Base-by-base conservation (phyloP, 2,797 vertebrate genomes). In the Tolypeutes matacus region DNA sequence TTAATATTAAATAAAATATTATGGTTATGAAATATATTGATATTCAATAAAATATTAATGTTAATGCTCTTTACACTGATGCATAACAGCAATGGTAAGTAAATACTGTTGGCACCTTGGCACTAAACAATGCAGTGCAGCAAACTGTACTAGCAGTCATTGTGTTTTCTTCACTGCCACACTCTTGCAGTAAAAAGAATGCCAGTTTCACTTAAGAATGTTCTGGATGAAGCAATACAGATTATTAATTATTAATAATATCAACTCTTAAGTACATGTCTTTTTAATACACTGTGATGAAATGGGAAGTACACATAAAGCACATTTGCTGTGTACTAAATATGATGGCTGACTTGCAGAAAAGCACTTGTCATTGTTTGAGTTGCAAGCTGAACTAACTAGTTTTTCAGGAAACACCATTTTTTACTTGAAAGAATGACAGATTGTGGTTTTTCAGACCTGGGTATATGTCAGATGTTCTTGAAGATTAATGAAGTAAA, bases 401-500 rank as follows among this genome's bases (percentile, higher is more conserved):
- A 65, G 13, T 72, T 87, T 77, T 81, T 87, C 64, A 46, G 91
- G 82, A 29, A 87, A 94, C 23, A 81, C 14, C 75, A 58, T 85
- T 86, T 92, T 90, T 92, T 64, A 69, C 83, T 92, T 56, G 17
- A 76, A 94, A 46, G 29, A 70, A 14, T 89, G 69, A 58, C 42
- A 56, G 46, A 58, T 23, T 76, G 25, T 73, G 60, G 6, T 58
- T 93, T 46, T 92, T 94, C n/a, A 86, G 69, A 92, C 34, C 75
- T 94, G 46, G 21, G 4, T 67, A 80, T 89, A 88, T 89, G 27
- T 60, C 21, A 90, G 36, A 49, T 2, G 53, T 67, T 94, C 60
- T 87, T 73, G 69, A 84, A 88, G 94, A 77, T 80, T 56, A 95
- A 31, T 21, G 36, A 81, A 78, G 62, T 65, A 64, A 93, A 56